A percentile compares a stretch with the other conserved stretches of the same genome.
Conservation (phyloP, 2,888 invertebrate species). For the Eupithecia inturbata region DNA sequence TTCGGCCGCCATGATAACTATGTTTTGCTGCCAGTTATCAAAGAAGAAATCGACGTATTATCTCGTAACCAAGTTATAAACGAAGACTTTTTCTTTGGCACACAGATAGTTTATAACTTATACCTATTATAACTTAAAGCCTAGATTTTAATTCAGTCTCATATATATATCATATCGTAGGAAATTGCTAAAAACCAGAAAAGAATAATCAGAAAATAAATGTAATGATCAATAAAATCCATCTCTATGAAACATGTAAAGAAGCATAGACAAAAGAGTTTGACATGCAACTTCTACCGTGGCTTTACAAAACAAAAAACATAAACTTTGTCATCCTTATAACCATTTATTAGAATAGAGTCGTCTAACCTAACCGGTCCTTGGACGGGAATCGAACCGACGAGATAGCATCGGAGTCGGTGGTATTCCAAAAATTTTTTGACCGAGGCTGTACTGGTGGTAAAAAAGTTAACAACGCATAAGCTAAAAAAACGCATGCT, state of each 20-base stretch:
- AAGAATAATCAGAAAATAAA: not conserved
- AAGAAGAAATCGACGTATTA: too few relatives aligned
- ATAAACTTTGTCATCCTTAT: slow-evolving; percentile 34
- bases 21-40: too few relatives aligned
- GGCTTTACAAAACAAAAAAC: not conserved
- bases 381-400: slow-evolving; percentile 51
- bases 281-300: not conserved
- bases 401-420: slow-evolving; percentile 51
- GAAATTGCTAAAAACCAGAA: too few relatives aligned
- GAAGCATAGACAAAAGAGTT: not conserved
- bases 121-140: too few relatives aligned
- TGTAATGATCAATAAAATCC: not conserved
- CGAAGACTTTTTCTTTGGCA: too few relatives aligned
- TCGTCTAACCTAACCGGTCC: slow-evolving; percentile 47
- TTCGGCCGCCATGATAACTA: too few relatives aligned
- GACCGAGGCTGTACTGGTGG: slow-evolving; percentile 50
- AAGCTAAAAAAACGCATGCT: not conserved
- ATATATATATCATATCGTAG: too few relatives aligned
- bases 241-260: not conserved
- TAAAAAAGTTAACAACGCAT: slow-evolving; percentile 44
- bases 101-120: too few relatives aligned
- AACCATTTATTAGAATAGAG: slow-evolving; percentile 49
- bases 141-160: too few relatives aligned
- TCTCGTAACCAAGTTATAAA: too few relatives aligned
- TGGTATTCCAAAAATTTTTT: slow-evolving; percentile 65